Evolutionary conservation across 2,113 vertebrate genomes (phyloP).

Genomic region (Microtus pennsylvanicus): DNA sequence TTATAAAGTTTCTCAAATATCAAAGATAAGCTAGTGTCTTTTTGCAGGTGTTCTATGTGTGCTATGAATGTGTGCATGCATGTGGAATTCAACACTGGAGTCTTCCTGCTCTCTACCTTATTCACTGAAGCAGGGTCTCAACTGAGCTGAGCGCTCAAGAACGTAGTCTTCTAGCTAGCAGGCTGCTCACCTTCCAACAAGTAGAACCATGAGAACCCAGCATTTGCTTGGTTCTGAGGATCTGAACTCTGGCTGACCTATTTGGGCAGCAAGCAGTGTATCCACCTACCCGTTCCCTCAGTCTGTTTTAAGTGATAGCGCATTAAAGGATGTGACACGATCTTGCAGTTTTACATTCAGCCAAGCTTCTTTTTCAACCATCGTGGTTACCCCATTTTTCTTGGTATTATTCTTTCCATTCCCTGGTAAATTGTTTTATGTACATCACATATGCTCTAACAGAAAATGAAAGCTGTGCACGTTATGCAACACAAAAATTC

Average conservation of each 20-base stretch:
- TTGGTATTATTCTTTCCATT: neutral
- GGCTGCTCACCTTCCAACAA: neutral
- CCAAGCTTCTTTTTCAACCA: conserved; percentile 4
- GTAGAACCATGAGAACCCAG: neutral
- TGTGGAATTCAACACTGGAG: neutral
- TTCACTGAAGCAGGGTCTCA: neutral
- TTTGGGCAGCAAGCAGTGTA: neutral
- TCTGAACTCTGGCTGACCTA: neutral
- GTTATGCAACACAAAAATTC: neutral
- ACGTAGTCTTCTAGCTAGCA: neutral
- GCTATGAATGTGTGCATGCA: neutral
- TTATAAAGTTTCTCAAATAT: neutral
- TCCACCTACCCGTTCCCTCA: no score
- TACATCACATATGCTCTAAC: neutral
- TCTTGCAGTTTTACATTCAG: neutral
- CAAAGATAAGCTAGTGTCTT: neutral
- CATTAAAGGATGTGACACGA: neutral
- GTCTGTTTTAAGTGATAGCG: neutral
- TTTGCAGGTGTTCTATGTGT: neutral
- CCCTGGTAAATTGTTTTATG: neutral
- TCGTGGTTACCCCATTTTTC: neutral
- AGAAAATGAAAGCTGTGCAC: neutral
- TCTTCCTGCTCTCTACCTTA: neutral
- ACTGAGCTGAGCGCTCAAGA: neutral
- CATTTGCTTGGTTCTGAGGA: neutral